Base-by-base conservation (phyloP, 2,113 vertebrate genomes). In the Myiopsitta monachus region DNA sequence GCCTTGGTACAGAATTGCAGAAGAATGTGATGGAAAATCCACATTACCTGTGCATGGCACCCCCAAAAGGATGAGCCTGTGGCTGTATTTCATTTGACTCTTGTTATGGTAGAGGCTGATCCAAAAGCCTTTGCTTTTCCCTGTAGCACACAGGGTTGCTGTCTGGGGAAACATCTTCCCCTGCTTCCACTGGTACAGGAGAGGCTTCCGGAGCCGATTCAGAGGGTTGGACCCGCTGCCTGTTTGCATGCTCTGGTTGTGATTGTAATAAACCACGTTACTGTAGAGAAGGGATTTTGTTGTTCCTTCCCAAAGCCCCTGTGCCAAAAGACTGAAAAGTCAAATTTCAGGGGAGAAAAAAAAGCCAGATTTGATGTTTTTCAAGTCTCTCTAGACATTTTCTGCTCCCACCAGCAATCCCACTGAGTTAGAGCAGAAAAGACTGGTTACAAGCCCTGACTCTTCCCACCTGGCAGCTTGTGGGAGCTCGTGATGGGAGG, bases 271-370 rank as follows among this genome's bases (percentile, higher is more conserved):
- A 74, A 39, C 7, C 19, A 11, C 3, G 0, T 78, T 54, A 13
- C 41, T 55, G 36, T 51, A 13, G 5, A 7, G 3, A 49, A 14
- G 27, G 31, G 7, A 7, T 13, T 55, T 18, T 47, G 36, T n/a
- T 33, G 30, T 9, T 39, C 18, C 62, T 72, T 67, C 33, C 51
- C 19, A 36, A 92, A 36, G 22, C 30, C 39, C 3, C 0, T 0
- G 1, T 86, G 27, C 70, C 19, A 27, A 33, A 19, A 41, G 33
- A 27, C 23, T 47, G 36, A 66, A 77, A 92, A 90, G 33, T 36
- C 43, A 21, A 0, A 69, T 64, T 77, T 55, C 5, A 3, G 10
- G 4, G 3, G 2, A 7, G 14, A 1, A 3, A 24, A 23, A 19
- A 11, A 28, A 13, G 10, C 5, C 3, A 55, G 63, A 86, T 46